A percentile compares a stretch with the other conserved stretches of the same genome.
phyloP scores from a whole-genome alignment of 2,888 invertebrate genomes.

The Apamea epomidion region DNA sequence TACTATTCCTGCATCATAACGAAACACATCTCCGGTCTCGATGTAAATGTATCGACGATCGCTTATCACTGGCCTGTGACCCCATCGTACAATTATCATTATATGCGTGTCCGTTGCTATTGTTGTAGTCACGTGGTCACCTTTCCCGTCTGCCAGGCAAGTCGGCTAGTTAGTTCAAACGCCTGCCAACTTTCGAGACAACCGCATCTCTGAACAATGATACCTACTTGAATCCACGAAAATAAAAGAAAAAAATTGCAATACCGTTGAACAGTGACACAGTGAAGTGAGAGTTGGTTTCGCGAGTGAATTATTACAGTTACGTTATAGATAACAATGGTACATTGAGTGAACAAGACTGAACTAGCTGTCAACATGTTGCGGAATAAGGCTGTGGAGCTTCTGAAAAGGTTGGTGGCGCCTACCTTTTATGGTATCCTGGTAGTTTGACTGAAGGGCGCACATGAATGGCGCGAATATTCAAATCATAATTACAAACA shows the following conservation, averaged over 20 bases:
- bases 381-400: conserved; percentile 76
- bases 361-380: conserved; percentile 71
- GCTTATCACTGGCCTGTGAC: conserved; percentile 66
- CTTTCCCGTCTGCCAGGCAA: conserved; percentile 73
- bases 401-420: conserved; percentile 67
- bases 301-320: conserved; percentile 44
- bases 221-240: conserved; percentile 46
- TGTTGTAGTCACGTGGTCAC: conserved; percentile 78
- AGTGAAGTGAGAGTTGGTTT: conserved; percentile 58
- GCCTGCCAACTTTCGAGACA: conserved; percentile 80
- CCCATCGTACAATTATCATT: conserved; percentile 61
- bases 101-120: conserved; percentile 66
- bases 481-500: background rate
- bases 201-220: conserved; percentile 71
- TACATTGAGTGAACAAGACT: conserved; percentile 48
- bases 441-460: conserved; percentile 16
- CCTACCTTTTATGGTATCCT: conserved; percentile 36
- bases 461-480: background rate
- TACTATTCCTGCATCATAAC: conserved; percentile 5
- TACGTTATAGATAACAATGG: conserved; percentile 46
- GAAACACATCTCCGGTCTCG: conserved; percentile 15
- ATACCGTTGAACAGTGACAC: conserved; percentile 27
- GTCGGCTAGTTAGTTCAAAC: conserved; percentile 75
- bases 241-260: conserved; percentile 49
- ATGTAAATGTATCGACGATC: conserved; percentile 36